Evolutionary conservation across 2,797 vertebrate species (phyloP).

Genomic region (Cottoperca gobio): DNA sequence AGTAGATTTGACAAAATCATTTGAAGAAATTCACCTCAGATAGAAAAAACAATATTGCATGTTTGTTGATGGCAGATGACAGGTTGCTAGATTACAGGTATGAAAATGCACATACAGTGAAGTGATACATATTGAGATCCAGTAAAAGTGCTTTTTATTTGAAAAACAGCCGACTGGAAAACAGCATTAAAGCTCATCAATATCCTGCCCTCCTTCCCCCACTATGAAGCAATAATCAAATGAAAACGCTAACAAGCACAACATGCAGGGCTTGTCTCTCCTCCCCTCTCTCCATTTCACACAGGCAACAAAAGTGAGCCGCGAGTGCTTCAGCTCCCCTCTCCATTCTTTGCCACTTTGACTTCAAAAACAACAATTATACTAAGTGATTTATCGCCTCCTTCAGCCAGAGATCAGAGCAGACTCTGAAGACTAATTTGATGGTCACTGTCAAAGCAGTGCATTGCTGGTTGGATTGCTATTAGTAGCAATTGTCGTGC

Average conservation of each 20-base stretch:
- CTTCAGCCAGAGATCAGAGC: slow-evolving; percentile 61
- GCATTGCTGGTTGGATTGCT: not conserved
- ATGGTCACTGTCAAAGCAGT: not conserved
- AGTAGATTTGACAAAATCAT: not conserved
- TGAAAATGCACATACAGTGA: not conserved
- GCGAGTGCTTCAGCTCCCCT: slow-evolving; percentile 26
- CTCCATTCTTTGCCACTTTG: slow-evolving; percentile 47
- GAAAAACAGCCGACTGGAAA: not conserved
- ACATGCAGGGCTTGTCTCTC: slow-evolving; percentile 24
- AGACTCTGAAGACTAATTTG: slow-evolving; percentile 33
- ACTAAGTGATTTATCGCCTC: slow-evolving; percentile 78
- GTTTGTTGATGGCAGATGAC: not conserved
- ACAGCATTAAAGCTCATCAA: not conserved
- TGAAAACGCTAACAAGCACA: slow-evolving; percentile 55
- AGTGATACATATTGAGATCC: not conserved
- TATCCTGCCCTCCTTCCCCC: not conserved
- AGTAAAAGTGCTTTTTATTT: not conserved
- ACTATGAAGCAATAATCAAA: slow-evolving; percentile 55
- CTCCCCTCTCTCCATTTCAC: slow-evolving; percentile 31
- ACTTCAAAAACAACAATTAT: slow-evolving; percentile 73
- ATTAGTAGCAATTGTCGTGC: not conserved
- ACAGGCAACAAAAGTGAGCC: slow-evolving; percentile 48
- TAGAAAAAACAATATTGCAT: not conserved
- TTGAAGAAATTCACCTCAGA: not conserved
- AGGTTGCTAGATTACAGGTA: not conserved